Conservation (phyloP, 2,113 vertebrate genomes). For the Pavo muticus region DNA sequence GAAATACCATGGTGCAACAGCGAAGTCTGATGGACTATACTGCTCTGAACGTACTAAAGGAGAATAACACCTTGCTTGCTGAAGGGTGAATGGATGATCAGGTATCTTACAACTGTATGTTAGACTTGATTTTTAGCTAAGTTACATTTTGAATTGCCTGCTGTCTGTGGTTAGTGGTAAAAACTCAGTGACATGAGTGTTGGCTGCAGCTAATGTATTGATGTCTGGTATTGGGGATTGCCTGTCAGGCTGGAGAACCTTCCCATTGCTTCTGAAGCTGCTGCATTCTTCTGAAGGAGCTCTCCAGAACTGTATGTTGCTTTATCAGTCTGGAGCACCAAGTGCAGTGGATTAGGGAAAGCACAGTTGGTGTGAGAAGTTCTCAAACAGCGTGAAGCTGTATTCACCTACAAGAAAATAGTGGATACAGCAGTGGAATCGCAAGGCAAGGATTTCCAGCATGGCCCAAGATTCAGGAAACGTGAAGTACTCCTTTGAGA, state of each 20-base stretch:
- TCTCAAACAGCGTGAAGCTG: neutral
- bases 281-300: neutral
- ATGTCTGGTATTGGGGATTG: neutral
- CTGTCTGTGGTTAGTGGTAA: neutral
- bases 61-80: neutral
- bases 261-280: neutral
- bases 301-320: neutral
- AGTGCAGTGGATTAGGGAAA: neutral
- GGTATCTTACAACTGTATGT: fast-evolving
- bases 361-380: neutral
- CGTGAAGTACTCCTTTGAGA: neutral
- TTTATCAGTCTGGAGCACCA: neutral
- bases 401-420: neutral
- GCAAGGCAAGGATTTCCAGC: neutral
- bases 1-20: neutral
- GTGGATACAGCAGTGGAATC: neutral
- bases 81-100: neutral
- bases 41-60: neutral
- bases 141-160: neutral
- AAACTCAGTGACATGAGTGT: neutral
- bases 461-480: neutral
- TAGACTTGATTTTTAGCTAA: neutral
- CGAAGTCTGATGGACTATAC: neutral
- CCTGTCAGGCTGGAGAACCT: neutral
- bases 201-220: neutral